Percentiles rank a stretch among this genome's conserved stretches.
Conservation (phyloP, 1,140 invertebrate genomes). For the Whitmania pigra region DNA sequence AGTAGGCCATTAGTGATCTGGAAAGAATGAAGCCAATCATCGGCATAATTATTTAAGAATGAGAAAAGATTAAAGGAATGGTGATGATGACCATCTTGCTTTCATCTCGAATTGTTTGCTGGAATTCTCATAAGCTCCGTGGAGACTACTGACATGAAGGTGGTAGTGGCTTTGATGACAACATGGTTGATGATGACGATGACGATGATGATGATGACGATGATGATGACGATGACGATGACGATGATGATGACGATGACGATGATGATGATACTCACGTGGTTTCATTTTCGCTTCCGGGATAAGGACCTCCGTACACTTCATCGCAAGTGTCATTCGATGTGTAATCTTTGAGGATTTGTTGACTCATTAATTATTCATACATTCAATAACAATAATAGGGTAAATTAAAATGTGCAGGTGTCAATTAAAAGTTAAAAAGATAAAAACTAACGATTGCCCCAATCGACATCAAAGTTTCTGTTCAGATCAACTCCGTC, state of each 20-base stretch:
- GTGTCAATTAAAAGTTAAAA: neutral
- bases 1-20: neutral
- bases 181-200: too few relatives aligned
- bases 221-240: too few relatives aligned
- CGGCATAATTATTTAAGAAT: too few relatives aligned
- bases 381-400: neutral
- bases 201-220: too few relatives aligned
- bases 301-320: slow-evolving; percentile 3
- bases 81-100: too few relatives aligned
- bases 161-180: too few relatives aligned
- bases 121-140: too few relatives aligned
- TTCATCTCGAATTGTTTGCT: too few relatives aligned
- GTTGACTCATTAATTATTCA: neutral
- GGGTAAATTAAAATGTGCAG: neutral
- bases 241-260: too few relatives aligned
- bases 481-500: slow-evolving; percentile 20
- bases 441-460: slow-evolving; percentile 15
- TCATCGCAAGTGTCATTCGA: slow-evolving; percentile 5
- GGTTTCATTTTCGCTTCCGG: slow-evolving; percentile 17
- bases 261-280: neutral
- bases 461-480: slow-evolving; percentile 24
- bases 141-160: too few relatives aligned
- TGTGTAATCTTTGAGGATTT: neutral
- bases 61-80: too few relatives aligned
- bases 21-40: too few relatives aligned